These are phyloP conservation scores for Cyanoderma ruficeps DNA, from an alignment of 2,113 vertebrate genomes.

Conservation along the genomic window DNA sequence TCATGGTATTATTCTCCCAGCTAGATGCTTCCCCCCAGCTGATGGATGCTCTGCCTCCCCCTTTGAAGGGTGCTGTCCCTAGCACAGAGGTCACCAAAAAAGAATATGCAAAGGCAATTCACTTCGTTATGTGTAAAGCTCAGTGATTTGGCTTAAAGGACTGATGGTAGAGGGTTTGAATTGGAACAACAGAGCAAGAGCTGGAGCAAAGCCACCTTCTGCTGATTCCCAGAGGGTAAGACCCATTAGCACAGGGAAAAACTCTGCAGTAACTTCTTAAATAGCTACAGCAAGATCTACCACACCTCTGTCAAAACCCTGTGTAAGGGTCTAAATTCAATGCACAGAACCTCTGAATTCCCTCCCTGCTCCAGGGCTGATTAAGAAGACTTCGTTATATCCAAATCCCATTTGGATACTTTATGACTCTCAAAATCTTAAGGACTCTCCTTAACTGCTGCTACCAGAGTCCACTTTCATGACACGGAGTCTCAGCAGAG, in stretches of 20 bases:
- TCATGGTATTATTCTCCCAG: not conserved
- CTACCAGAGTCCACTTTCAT: not conserved
- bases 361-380: not conserved
- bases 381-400: not conserved
- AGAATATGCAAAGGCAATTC: not conserved
- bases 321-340: not conserved
- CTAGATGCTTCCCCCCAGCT: not conserved
- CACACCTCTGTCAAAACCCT: not conserved
- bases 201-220: not conserved
- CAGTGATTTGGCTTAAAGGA: not conserved
- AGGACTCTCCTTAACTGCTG: not conserved
- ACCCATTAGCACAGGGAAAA: not conserved
- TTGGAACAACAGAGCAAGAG: not conserved
- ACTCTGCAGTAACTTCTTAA: not conserved
- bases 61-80: not conserved
- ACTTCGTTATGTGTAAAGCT: not conserved
- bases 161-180: not conserved
- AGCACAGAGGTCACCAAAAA: slow-evolving; percentile 6
- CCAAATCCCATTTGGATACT: not conserved
- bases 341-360: not conserved
- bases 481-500: not conserved
- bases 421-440: not conserved
- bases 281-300: not conserved
- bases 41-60: not conserved
- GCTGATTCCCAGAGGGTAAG: not conserved